These are phyloP conservation scores for Leptinotarsa defecta DNA, from an alignment of 1,140 invertebrate species.

Conservation along the genomic window DNA sequence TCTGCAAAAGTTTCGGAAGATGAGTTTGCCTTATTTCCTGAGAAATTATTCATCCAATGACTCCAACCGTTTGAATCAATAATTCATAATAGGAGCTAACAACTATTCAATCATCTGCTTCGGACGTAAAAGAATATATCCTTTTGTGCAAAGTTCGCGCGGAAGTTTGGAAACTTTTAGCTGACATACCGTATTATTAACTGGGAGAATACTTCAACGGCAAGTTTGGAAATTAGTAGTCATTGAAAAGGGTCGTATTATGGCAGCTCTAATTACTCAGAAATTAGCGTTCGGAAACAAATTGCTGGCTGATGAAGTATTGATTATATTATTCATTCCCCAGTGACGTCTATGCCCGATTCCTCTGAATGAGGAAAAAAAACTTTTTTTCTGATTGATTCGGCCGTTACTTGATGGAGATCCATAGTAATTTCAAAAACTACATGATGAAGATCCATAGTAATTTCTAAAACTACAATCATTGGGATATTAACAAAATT, in stretches of 20 bases:
- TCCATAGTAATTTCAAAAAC: too few relatives aligned
- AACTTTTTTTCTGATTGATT: too few relatives aligned
- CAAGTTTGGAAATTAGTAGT: not conserved
- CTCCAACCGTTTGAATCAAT: not conserved
- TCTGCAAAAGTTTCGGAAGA: too few relatives aligned
- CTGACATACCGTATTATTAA: conserved; percentile 1
- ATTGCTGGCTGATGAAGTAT: not conserved
- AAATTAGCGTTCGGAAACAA: not conserved
- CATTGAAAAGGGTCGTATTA: not conserved
- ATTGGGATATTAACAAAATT: too few relatives aligned
- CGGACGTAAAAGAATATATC: not conserved
- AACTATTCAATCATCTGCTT: conserved; percentile 3
- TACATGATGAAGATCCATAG: too few relatives aligned
- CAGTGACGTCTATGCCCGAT: too few relatives aligned
- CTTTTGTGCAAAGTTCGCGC: not conserved
- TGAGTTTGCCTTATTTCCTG: too few relatives aligned
- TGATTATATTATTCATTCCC: not conserved
- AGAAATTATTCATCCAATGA: too few relatives aligned
- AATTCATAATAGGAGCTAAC: not conserved
- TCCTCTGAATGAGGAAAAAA: too few relatives aligned
- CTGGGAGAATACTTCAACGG: not conserved
- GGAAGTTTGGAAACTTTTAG: not conserved
- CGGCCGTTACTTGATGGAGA: too few relatives aligned
- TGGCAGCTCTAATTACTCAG: not conserved
- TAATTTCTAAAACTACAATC: too few relatives aligned